A percentile compares a stretch with the other conserved stretches of the same genome.
phyloP scores from a whole-genome alignment of 2,888 invertebrate species.

The Trichopria drosophilae region DNA sequence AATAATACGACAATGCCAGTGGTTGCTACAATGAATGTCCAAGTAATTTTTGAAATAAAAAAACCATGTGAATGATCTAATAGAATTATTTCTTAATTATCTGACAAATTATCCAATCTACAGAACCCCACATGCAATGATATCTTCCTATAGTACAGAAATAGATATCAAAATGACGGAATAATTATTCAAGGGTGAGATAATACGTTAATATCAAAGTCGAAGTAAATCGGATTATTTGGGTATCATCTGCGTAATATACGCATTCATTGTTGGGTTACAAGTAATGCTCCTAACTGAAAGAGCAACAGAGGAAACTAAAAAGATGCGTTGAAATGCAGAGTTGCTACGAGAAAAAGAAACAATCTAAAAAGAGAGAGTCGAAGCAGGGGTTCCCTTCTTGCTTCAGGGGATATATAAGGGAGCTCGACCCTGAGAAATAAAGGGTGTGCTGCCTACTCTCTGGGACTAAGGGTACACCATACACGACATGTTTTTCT shows the following conservation, averaged over 20 bases:
- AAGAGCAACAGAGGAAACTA: no score
- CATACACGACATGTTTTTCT: slow-evolving; percentile 59
- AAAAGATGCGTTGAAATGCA: no score
- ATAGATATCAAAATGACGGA: neutral
- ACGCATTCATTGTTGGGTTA: slow-evolving; percentile 47
- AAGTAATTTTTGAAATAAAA: no score
- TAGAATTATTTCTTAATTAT: no score
- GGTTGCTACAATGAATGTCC: no score
- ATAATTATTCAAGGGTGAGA: slow-evolving; percentile 54
- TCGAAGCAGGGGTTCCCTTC: no score
- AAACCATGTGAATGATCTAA: no score
- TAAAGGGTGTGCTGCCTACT: slow-evolving; percentile 56
- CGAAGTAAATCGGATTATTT: slow-evolving; percentile 58
- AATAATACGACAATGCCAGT: no score
- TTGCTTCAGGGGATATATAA: slow-evolving; percentile 48
- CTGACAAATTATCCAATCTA: no score
- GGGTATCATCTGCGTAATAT: slow-evolving; percentile 58
- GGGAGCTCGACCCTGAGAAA: slow-evolving; percentile 52
- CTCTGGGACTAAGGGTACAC: slow-evolving; percentile 50
- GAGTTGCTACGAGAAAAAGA: no score
- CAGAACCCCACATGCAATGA: neutral
- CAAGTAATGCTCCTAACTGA: no score
- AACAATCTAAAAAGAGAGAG: no score
- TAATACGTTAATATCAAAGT: slow-evolving; percentile 56
- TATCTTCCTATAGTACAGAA: neutral